Evolutionary conservation across 2,113 vertebrate genomes (phyloP).

Genomic region (Callipepla californica): DNA sequence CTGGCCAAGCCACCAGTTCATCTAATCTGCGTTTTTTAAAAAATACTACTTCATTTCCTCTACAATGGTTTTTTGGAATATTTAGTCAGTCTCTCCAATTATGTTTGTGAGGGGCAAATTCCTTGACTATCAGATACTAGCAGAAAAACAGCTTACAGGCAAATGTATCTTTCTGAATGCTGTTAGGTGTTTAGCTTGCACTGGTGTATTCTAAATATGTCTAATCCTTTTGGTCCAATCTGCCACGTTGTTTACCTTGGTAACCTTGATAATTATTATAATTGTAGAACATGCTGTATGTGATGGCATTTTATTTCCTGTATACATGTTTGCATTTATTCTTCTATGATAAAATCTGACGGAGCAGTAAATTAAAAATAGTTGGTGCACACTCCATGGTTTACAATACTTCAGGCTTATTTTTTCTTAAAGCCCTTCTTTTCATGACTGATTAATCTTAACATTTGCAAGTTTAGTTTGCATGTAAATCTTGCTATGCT

Average conservation of each 20-base stretch:
- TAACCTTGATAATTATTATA: neutral
- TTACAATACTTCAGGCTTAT: neutral
- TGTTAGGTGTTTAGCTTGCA: neutral
- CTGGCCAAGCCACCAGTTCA: neutral
- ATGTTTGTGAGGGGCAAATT: neutral
- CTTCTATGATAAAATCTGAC: neutral
- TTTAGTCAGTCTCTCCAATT: neutral
- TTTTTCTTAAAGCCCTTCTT: slow-evolving; percentile 7
- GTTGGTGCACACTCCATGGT: neutral
- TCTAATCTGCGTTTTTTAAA: neutral
- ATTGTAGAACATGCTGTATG: neutral
- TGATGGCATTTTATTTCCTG: neutral
- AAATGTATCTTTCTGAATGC: neutral
- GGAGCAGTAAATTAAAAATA: neutral
- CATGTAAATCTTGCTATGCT: slow-evolving; percentile 10
- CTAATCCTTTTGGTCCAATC: slow-evolving; percentile 17
- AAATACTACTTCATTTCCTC: neutral
- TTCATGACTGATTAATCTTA: neutral
- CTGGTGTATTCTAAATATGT: neutral
- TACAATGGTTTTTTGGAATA: neutral
- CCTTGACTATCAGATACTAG: slow-evolving; percentile 19
- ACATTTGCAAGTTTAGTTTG: slow-evolving; percentile 31
- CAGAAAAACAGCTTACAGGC: slow-evolving; percentile 38
- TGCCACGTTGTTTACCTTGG: neutral
- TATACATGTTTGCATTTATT: neutral